Conservation (phyloP, 2,888 invertebrate genomes). For the Limenitis camilla region DNA sequence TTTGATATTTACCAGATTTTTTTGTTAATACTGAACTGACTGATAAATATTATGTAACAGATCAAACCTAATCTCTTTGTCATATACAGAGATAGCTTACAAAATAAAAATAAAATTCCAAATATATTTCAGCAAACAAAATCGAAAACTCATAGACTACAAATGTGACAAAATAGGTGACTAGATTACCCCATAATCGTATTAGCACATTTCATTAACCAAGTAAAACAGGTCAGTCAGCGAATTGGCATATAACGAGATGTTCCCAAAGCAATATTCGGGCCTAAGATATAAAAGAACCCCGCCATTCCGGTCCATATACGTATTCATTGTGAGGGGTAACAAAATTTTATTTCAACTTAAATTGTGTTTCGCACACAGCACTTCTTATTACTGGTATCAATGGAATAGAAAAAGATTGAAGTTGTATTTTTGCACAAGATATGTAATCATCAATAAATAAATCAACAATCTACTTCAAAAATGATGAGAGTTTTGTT, state of each 20-base stretch:
- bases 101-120: too few species aligned
- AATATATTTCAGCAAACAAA: not conserved
- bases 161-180: too few species aligned
- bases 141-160: not conserved
- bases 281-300: slow-evolving; percentile 43
- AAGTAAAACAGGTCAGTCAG: slow-evolving; percentile 53
- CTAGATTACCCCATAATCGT: slow-evolving; percentile 11
- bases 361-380: slow-evolving; percentile 67
- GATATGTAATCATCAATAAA: too few species aligned
- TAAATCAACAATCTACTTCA: too few species aligned
- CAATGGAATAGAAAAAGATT: too few species aligned
- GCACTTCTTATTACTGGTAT: slow-evolving; percentile 58
- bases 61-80: too few species aligned
- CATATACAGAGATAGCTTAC: too few species aligned
- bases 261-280: slow-evolving; percentile 44
- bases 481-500: too few species aligned
- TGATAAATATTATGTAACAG: too few species aligned
- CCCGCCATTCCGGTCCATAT: slow-evolving; percentile 59
- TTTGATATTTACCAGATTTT: too few species aligned
- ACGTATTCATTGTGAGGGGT: slow-evolving; percentile 58
- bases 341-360: slow-evolving; percentile 70
- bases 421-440: too few species aligned
- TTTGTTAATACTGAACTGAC: too few species aligned
- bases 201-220: slow-evolving; percentile 40
- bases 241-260: slow-evolving; percentile 55